Base-by-base conservation (phyloP, 2,113 vertebrate species). In the Megalops atlanticus region DNA sequence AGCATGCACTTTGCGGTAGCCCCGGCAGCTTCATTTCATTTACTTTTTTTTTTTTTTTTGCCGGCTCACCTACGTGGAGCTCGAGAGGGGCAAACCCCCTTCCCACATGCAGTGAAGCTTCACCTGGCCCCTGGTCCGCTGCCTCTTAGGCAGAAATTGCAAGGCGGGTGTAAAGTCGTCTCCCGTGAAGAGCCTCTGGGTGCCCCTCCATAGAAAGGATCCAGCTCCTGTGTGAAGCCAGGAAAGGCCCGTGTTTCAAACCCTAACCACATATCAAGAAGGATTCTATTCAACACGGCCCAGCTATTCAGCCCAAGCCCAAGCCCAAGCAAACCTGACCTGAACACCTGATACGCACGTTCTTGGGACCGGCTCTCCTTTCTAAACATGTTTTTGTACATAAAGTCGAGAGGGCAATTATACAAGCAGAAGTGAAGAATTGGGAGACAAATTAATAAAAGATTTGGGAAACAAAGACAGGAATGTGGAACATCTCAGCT, bases 1-100 rank as follows among this genome's bases (percentile, higher is more conserved):
- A 90, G 94, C 92, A 81, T 95, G 93, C n/a, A 91, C 91, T 94
- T 93, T 93, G 93, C 11, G 93, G 93, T 94, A 93, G 92, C 94
- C 91, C 92, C n/a, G n/a, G n/a, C n/a, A n/a, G n/a, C n/a, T n/a
- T n/a, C n/a, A n/a, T n/a, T n/a, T n/a, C 91, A 88, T 91, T 91
- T 94, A 93, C 92, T 89, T 94, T 93, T 94, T 91, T 82, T 88
- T 93, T 94, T 94, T 88, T 92, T 91, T 95, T 94, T 93, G 89
- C 88, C 87, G 0, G 73, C 83, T 92, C 90, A 89, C 89, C 91
- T 90, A 87, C 88, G 91, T 89, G 91, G 94, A 93, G 95, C 95
- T 92, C 91, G 91, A n/a, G n/a, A n/a, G n/a, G n/a, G n/a, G n/a
- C n/a, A n/a, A n/a, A n/a, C n/a, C 93, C 94, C 89, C 84, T 89